These are phyloP conservation scores for Sisyra terminalis DNA, from an alignment of 2,888 invertebrate genomes.

Conservation along the genomic window DNA sequence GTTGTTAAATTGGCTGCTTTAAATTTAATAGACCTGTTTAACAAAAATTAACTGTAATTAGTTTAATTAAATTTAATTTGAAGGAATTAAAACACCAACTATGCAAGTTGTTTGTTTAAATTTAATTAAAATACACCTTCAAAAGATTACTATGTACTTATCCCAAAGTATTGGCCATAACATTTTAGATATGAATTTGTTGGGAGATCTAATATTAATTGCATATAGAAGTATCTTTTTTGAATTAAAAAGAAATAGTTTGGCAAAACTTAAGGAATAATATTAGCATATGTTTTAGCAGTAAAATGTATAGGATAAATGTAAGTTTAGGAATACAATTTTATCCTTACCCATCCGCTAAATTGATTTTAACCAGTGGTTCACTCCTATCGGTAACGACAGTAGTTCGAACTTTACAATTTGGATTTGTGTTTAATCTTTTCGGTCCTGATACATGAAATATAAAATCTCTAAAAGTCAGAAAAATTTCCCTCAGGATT, in stretches of 20 bases:
- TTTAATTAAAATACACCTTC: too few species aligned
- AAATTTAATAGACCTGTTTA: slow-evolving; percentile 38
- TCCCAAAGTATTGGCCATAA: too few species aligned
- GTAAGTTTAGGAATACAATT: background rate
- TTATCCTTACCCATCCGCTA: slow-evolving; percentile 24
- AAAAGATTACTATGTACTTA: too few species aligned
- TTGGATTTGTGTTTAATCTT: slow-evolving; percentile 53
- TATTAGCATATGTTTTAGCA: too few species aligned
- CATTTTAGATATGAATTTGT: too few species aligned
- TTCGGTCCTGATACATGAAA: slow-evolving; percentile 48
- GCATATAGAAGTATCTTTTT: too few species aligned
- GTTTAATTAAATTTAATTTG: slow-evolving; percentile 5
- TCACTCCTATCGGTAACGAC: slow-evolving; percentile 64
- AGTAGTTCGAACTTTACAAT: slow-evolving; percentile 57
- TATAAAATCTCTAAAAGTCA: slow-evolving; percentile 44
- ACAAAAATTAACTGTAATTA: slow-evolving; percentile 10
- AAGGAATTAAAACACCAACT: slow-evolving; percentile 4
- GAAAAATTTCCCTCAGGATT: slow-evolving; percentile 13
- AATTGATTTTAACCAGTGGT: slow-evolving; percentile 43
- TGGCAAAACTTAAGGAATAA: too few species aligned
- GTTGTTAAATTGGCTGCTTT: slow-evolving; percentile 56
- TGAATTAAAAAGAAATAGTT: too few species aligned
- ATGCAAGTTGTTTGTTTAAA: too few species aligned
- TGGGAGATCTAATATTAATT: too few species aligned
- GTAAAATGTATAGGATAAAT: too few species aligned